These are phyloP conservation scores for Aegithalos caudatus DNA, from an alignment of 2,113 vertebrate species.

Conservation along the genomic window DNA sequence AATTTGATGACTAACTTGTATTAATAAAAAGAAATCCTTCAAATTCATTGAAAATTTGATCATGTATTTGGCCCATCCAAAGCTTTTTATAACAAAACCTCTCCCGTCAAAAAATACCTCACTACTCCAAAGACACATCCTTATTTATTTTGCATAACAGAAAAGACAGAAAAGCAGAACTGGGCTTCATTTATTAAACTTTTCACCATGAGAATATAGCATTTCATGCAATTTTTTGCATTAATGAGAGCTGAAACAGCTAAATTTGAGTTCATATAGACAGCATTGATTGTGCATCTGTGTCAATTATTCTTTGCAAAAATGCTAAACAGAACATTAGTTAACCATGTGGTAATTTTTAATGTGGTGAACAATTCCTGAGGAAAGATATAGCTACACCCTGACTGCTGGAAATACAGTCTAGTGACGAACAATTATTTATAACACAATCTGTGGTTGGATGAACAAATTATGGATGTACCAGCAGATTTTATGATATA, in stretches of 20 bases:
- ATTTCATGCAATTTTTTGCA: constrained; percentile 61
- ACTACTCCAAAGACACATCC: background rate
- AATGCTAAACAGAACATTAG: constrained; percentile 61
- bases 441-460: background rate
- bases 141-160: constrained; percentile 49
- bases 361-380: background rate
- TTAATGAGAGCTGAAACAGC: constrained; percentile 64
- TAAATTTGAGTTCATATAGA: constrained; percentile 52
- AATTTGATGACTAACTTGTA: constrained; percentile 41
- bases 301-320: constrained; percentile 57
- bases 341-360: constrained; percentile 52
- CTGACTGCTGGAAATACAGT: background rate
- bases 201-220: constrained; percentile 43
- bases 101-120: background rate
- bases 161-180: constrained; percentile 38
- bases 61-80: background rate
- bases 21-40: constrained; percentile 57
- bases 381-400: constrained; percentile 14
- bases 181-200: constrained; percentile 35
- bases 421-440: constrained; percentile 4
- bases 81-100: constrained; percentile 21
- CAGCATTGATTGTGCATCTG: constrained; percentile 43
- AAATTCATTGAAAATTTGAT: constrained; percentile 50
- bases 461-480: constrained; percentile 19
- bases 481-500: constrained; percentile 1